Conservation (phyloP, 2,888 invertebrate species). For the Caradrina kadenii region DNA sequence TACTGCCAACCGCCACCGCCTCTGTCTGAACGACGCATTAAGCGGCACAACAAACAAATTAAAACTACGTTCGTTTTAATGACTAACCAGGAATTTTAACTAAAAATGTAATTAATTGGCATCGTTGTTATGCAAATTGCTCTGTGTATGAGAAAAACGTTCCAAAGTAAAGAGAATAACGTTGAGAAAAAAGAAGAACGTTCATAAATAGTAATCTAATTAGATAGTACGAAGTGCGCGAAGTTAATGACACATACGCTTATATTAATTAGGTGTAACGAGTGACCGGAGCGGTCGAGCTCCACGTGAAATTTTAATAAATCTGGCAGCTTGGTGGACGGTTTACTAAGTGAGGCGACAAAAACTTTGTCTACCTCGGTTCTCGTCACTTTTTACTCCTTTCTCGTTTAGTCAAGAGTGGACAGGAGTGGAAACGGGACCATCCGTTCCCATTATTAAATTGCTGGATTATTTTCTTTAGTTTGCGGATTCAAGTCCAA, state of each 20-base stretch:
- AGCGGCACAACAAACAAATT: constrained; percentile 46
- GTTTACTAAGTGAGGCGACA: constrained; percentile 60
- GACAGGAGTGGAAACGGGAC: constrained; percentile 60
- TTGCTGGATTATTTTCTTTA: constrained; percentile 49
- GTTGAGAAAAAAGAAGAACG: constrained; percentile 41
- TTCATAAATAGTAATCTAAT: constrained; percentile 52
- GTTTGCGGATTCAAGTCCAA: constrained; percentile 23
- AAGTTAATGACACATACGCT: constrained; percentile 60
- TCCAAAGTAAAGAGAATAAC: constrained; percentile 22
- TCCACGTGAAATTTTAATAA: constrained; percentile 66
- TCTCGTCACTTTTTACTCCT: constrained; percentile 55
- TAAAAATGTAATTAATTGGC: constrained; percentile 58
- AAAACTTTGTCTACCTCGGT: constrained; percentile 58
- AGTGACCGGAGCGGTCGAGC: constrained; percentile 61
- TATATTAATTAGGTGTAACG: constrained; percentile 72
- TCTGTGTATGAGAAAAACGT: constrained; percentile 49
- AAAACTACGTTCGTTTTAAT: constrained; percentile 50
- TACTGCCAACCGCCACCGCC: background rate
- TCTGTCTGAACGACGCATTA: constrained; percentile 9
- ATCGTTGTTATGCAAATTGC: constrained; percentile 58
- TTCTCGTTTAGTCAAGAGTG: constrained; percentile 54
- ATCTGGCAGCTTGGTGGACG: constrained; percentile 66
- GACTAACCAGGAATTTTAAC: constrained; percentile 50
- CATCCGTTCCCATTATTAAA: constrained; percentile 54
- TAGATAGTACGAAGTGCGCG: constrained; percentile 36